Evolutionary conservation across 2,113 vertebrate genomes (phyloP).

Genomic region (Chloropsis cyanopogon): DNA sequence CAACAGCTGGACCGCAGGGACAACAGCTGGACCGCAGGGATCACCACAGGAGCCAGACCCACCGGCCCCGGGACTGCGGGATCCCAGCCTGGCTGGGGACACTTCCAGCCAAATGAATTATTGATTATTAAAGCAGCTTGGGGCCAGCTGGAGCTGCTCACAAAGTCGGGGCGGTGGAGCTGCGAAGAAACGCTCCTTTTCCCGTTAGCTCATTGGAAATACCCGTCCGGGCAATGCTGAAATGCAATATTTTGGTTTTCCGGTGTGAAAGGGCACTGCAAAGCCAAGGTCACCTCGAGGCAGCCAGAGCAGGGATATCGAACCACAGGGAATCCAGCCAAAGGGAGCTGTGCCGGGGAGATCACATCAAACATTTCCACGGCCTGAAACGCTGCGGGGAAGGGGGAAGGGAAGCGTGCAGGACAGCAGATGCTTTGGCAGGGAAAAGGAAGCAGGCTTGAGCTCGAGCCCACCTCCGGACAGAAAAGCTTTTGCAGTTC

Average conservation of each 20-base stretch:
- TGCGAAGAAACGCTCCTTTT: neutral
- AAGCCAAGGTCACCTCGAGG: neutral
- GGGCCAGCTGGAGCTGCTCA: neutral
- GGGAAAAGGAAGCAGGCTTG: neutral
- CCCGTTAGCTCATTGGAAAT: conserved; percentile 42
- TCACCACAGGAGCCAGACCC: neutral
- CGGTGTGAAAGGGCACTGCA: neutral
- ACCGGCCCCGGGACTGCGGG: accelerated
- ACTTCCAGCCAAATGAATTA: neutral
- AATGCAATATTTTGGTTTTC: conserved; percentile 15
- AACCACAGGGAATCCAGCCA: neutral
- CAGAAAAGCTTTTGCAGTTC: neutral
- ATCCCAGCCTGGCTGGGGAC: neutral
- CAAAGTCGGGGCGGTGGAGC: neutral
- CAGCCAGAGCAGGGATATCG: neutral
- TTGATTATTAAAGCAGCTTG: neutral
- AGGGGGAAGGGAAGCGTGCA: neutral
- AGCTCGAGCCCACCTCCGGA: conserved; percentile 13
- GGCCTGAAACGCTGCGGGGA: neutral
- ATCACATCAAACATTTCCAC: neutral
- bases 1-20: accelerated
- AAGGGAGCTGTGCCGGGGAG: neutral
- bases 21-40: accelerated
- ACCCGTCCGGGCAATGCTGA: conserved; percentile 11
- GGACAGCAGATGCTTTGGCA: conserved; percentile 57